Percentiles rank a stretch among this genome's conserved stretches.
These are phyloP conservation scores for Scolopax rusticola DNA, from an alignment of 2,797 vertebrate genomes.

Conservation along the genomic window DNA sequence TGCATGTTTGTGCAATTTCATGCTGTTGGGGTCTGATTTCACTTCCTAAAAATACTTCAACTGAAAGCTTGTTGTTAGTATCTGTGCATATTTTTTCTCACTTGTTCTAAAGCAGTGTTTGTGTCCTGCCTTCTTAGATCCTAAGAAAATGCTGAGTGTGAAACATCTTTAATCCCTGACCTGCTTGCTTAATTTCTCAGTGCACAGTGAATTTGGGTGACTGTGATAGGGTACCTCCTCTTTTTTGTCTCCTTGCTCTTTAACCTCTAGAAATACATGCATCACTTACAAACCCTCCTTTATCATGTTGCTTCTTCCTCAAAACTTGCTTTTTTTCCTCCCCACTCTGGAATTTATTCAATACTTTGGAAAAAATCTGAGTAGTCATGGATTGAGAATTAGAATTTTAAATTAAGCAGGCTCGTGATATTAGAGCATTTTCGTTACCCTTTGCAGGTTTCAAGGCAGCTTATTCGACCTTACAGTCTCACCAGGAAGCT, in stretches of 20 bases:
- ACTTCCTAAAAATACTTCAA: constrained; percentile 65
- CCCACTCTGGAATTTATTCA: neutral
- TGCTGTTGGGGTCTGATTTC: constrained; percentile 71
- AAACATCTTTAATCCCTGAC: constrained; percentile 40
- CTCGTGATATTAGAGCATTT: constrained; percentile 72
- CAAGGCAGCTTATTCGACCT: constrained; percentile 83
- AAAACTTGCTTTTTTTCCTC: neutral
- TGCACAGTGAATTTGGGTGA: neutral
- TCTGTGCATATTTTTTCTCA: constrained; percentile 56
- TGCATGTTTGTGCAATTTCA: constrained; percentile 68
- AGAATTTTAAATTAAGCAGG: constrained; percentile 77
- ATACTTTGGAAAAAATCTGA: constrained; percentile 63
- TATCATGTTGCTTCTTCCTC: constrained; percentile 11
- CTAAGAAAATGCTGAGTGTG: constrained; percentile 46
- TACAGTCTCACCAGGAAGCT: constrained; percentile 83
- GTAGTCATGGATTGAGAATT: constrained; percentile 74
- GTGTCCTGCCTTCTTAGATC: constrained; percentile 50
- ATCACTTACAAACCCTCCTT: constrained; percentile 1
- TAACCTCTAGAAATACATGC: neutral
- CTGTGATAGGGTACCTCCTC: neutral
- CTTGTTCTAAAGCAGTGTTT: constrained; percentile 58
- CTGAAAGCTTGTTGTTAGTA: constrained; percentile 69
- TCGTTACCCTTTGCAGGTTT: constrained; percentile 82
- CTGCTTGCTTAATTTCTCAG: constrained; percentile 15
- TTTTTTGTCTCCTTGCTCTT: constrained; percentile 6